Base-by-base conservation (phyloP, 1,140 invertebrate genomes). In the Papilio aristodemus region DNA sequence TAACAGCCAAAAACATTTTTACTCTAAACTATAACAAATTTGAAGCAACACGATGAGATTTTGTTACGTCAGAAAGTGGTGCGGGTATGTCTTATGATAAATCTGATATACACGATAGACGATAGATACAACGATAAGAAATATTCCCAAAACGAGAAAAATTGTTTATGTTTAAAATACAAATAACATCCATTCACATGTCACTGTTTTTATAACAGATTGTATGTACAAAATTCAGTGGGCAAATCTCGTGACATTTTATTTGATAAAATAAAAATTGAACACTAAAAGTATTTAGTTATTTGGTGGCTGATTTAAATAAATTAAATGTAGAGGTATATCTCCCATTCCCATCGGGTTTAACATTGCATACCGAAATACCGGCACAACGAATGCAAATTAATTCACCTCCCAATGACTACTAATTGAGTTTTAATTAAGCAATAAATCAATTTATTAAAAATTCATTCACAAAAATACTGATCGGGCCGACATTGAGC, bases 351-450 rank as follows among this genome's bases (percentile, higher is more conserved):
- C 9, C 32, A 19, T 60, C 46, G 8, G 46, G 17, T 50, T 46
- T n/a, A 46, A 50, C 46, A 50, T 60, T 14, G 36, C 58, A 38
- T 37, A 10, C 14, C 58, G 58, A 38, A 60, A 60, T 60, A 38
- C 27, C 32, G 27, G 32, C 58, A 59, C 57, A 43, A 22, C 19
- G 39, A 25, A 50, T 66, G 62, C 62, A 66, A 66, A 66, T 66
- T 66, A 66, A 46, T 66, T 27, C 62, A 22, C 4, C 62, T 22
- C 27, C 60, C 60, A 63, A 63, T 63, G 60, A 63, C 60, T 63
- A 63, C 60, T 63, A 63, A 63, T 63, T 63, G 60, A 43, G 39
- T 63, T 63, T 63, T 63, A 63, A 63, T 63, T 63, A 63, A 63
- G 60, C 60, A 43, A 63, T 63, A 63, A 63, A 63, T 63, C 38